These are phyloP conservation scores for Cyprinodon brontotheroides DNA, from an alignment of 2,113 vertebrate species.

Conservation along the genomic window DNA sequence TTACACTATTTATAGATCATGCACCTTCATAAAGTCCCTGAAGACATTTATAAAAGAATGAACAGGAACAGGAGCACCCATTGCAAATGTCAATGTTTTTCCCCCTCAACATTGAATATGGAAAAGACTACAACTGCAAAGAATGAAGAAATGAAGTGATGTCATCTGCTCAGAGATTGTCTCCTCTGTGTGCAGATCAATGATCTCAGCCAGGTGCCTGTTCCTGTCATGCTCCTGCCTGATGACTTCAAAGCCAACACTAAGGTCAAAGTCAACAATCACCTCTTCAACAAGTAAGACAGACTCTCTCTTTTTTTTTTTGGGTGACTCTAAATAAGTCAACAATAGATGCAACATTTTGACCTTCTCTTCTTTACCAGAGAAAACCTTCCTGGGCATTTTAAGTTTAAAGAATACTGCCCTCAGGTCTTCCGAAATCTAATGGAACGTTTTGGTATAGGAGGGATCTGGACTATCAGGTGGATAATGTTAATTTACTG, in stretches of 20 bases:
- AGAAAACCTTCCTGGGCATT: constrained; percentile 93
- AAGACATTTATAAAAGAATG: too few relatives aligned
- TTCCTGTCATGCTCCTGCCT: constrained; percentile 92
- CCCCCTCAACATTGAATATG: too few relatives aligned
- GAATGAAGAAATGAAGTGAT: too few relatives aligned
- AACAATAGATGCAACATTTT: not conserved
- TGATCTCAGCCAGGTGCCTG: constrained; percentile 92
- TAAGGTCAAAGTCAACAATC: constrained; percentile 96
- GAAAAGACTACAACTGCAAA: too few relatives aligned
- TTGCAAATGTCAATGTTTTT: too few relatives aligned
- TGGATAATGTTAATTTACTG: constrained; percentile 37
- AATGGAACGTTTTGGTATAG: constrained; percentile 89
- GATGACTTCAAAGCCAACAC: constrained; percentile 96
- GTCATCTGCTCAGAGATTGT: not conserved
- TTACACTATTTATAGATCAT: too few relatives aligned
- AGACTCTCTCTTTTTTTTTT: too few relatives aligned
- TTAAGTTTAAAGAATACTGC: constrained; percentile 97
- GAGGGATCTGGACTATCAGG: constrained; percentile 94
- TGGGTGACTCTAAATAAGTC: not conserved
- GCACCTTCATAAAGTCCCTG: too few relatives aligned
- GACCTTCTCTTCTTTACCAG: constrained; percentile 65
- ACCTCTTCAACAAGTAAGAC: constrained; percentile 91
- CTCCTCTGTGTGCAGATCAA: constrained; percentile 81
- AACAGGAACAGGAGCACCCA: too few relatives aligned
- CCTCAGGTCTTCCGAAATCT: constrained; percentile 95